phyloP scores from a whole-genome alignment of 23 tunicate genomes.

The Pegea sp. region DNA sequence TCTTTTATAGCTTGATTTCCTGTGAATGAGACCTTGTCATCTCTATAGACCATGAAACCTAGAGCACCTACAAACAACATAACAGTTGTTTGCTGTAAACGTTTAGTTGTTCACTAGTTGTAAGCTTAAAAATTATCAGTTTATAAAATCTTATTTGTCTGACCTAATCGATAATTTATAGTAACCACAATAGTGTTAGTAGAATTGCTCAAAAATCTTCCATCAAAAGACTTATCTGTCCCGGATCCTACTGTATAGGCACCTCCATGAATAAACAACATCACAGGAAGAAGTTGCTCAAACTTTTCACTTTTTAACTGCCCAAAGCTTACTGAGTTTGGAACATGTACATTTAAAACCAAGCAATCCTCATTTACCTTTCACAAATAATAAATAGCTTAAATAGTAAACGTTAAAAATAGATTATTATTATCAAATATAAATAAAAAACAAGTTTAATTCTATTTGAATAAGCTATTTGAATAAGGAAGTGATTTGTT shows the following conservation, averaged over 20 bases:
- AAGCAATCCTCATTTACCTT: constrained; percentile 67
- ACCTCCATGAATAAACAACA: constrained; percentile 83
- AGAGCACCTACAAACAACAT: constrained; percentile 6
- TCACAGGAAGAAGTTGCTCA: constrained; percentile 38
- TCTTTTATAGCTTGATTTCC: constrained; percentile 55
- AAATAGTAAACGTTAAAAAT: not conserved
- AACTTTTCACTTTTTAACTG: not conserved
- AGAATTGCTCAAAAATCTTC: constrained; percentile 30
- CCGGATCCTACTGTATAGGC: constrained; percentile 36
- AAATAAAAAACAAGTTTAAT: not conserved
- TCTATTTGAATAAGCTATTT: no score
- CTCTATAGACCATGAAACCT: constrained; percentile 12
- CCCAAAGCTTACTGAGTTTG: constrained; percentile 6
- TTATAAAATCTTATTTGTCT: constrained; percentile 1
- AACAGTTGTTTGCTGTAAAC: not conserved
- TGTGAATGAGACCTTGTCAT: constrained; percentile 1
- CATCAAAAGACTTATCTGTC: constrained; percentile 29
- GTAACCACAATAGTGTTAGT: constrained; percentile 41
- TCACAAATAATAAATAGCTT: not conserved
- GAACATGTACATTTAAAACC: constrained; percentile 46
- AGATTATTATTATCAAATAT: not conserved
- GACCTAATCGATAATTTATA: constrained; percentile 75
- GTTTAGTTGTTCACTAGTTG: not conserved
- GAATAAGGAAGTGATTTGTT: no score
- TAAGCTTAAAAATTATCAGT: not conserved